Evolutionary conservation across 2,888 invertebrate species (phyloP).

Genomic region (Hydrotaea diabolus): DNA sequence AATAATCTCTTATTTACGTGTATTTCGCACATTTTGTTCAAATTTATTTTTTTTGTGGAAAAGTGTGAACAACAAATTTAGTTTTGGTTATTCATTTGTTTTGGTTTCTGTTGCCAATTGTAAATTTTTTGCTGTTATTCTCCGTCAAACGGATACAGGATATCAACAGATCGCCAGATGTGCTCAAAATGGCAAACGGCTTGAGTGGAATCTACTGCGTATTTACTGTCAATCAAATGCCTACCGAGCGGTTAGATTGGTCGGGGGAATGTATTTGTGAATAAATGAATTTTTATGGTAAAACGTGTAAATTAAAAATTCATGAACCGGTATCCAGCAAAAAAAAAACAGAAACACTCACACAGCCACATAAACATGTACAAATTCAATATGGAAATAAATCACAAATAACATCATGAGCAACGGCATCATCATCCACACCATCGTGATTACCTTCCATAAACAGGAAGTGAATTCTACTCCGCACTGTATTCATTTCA

Average conservation of each 20-base stretch:
- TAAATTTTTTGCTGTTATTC: background rate
- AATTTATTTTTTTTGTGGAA: background rate
- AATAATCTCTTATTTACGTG: background rate
- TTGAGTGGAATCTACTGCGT: too few relatives aligned
- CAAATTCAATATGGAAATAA: background rate
- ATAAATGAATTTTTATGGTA: slow-evolving; percentile 42
- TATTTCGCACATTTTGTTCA: background rate
- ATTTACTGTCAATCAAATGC: too few relatives aligned
- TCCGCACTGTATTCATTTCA: slow-evolving; percentile 18
- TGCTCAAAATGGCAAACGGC: background rate
- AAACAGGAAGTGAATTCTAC: slow-evolving; percentile 47
- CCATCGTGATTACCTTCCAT: background rate
- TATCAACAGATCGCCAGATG: slow-evolving; percentile 48
- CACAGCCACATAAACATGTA: background rate
- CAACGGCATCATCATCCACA: background rate
- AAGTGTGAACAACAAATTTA: background rate
- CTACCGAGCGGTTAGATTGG: too few relatives aligned
- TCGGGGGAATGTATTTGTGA: background rate
- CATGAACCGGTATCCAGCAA: slow-evolving; percentile 31
- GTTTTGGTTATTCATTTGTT: background rate
- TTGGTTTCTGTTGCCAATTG: background rate
- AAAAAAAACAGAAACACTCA: background rate
- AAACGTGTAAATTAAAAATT: slow-evolving; percentile 55
- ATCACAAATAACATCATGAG: background rate
- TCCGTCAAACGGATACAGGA: slow-evolving; percentile 55